Percentiles rank a stretch among this genome's conserved stretches.
These are phyloP conservation scores for Romanomermis culicivorax DNA, from an alignment of 2,888 invertebrate species.

Conservation along the genomic window DNA sequence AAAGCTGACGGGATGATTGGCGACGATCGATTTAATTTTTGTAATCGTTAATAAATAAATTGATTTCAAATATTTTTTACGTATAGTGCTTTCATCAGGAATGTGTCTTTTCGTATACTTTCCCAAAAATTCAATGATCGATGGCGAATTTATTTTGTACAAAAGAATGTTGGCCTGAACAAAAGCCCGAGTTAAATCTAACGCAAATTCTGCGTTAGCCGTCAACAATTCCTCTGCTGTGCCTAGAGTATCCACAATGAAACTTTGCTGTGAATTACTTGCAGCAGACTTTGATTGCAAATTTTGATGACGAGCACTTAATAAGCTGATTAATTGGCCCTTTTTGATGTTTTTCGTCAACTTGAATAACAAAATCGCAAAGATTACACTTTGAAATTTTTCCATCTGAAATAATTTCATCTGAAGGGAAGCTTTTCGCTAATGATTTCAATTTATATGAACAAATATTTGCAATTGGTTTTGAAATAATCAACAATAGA, in stretches of 20 bases:
- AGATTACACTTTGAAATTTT: background rate
- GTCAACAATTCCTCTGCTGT: background rate
- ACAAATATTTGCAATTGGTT: no score
- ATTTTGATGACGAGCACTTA: no score
- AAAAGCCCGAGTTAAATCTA: background rate
- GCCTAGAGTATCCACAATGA: background rate
- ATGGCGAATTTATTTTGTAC: background rate
- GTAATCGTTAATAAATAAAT: background rate
- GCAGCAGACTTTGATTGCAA: no score
- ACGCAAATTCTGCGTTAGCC: background rate
- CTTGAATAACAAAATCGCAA: background rate
- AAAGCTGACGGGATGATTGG: background rate
- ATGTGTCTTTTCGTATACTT: background rate
- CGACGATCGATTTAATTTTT: background rate
- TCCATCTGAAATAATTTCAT: background rate
- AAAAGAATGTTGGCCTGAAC: background rate
- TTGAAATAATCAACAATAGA: no score
- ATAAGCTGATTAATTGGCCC: background rate
- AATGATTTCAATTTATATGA: no score
- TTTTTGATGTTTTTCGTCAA: background rate
- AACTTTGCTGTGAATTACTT: no score
- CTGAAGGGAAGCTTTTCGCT: no score
- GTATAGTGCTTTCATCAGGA: constrained; percentile 1
- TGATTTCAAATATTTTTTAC: background rate
- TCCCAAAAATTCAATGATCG: background rate